Evolutionary conservation across 30 jellyfish, hydroid and myxozoan species (phyloP), one percentile per base, ranked within the genome.

Genomic region (Cassiopea andromeda): DNA sequence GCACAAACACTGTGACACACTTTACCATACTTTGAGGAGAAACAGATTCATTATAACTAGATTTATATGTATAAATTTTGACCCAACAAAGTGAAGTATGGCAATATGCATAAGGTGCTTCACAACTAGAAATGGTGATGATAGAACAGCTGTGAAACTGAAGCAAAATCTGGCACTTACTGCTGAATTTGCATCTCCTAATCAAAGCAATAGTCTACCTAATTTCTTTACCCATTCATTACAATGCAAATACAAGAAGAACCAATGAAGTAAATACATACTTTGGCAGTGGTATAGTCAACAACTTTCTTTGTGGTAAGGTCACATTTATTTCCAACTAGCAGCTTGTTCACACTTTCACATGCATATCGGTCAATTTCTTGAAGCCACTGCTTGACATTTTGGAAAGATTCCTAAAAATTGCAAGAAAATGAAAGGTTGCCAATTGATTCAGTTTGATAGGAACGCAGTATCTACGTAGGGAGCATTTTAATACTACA

Each of bases 291-390:
- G 60, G 98, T 93, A 83, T 93, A 97, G 89, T 93, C 98, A 69
- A 97, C 99, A 57, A 93, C 99, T 89, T 94, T 94, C 90, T 97
- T 93, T 67, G 98, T 87, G 79, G 98, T 94, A 71, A 97, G 87
- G 81, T 97, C 99, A 69, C 98, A 93, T 91, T 97, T 97, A 85
- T 97, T 97, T 46, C 99, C 99, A 93, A 97, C 99, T 74, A 97
- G 94, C 74, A 97, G 59, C 73, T 93, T 93, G 93, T 97, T 97
- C 82, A 97, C 99, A 80, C 97, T 93, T 80, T 97, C 99, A 82
- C 98, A 93, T 7, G 99, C 99, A 72, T 93, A 97, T 48, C 97
- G 73, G 84, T 97, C 98, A 69, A 97, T 97, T 84, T 97, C 99
- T 83, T 97, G 98, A 60, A 97, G 81, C 99, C 99, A 97, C 76